Evolutionary conservation across 2,888 invertebrate species (phyloP).

Genomic region (Cephus nigrinus): DNA sequence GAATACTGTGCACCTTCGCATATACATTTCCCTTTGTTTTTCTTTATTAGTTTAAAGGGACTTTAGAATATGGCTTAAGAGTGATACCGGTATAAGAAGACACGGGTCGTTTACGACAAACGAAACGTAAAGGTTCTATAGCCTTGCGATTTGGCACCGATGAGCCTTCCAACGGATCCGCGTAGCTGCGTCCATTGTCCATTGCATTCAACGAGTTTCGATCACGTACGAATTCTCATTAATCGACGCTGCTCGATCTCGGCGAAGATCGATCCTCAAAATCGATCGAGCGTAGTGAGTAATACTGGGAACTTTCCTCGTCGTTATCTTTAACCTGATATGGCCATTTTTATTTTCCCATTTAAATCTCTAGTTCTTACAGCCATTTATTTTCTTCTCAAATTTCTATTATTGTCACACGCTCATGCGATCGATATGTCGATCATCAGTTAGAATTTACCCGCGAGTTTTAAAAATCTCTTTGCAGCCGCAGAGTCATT

Average conservation of each 20-base stretch:
- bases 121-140: background rate
- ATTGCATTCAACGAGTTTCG: background rate
- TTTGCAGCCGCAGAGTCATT: background rate
- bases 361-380: background rate
- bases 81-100: background rate
- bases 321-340: background rate
- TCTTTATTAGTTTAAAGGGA: background rate
- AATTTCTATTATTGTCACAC: background rate
- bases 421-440: background rate
- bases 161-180: background rate
- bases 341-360: background rate
- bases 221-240: background rate
- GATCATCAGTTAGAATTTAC: background rate
- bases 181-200: background rate
- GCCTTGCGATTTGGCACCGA: background rate
- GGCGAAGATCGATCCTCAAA: background rate
- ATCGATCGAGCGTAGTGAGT: background rate
- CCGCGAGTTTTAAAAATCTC: background rate
- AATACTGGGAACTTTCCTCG: background rate
- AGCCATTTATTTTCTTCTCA: background rate
- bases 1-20: background rate
- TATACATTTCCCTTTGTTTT: background rate
- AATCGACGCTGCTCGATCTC: background rate
- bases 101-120: background rate
- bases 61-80: conserved; percentile 2